Base-by-base conservation (phyloP, 2,797 vertebrate genomes). In the Pterois miles region DNA sequence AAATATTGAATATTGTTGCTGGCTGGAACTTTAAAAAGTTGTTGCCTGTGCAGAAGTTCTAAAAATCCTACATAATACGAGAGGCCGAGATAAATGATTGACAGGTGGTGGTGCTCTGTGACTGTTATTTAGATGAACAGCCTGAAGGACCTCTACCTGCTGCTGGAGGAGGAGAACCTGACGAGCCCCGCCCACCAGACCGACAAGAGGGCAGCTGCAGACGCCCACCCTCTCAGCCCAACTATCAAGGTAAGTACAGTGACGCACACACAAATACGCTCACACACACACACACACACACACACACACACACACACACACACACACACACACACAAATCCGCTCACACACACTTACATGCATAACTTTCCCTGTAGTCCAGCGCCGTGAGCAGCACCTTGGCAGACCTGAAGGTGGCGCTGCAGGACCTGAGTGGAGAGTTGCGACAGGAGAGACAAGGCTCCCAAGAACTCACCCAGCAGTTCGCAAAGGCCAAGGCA, bases 401-500 rank as follows among this genome's bases (percentile, higher is more conserved):
- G 90, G 96, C 97, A 0, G 98, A 99, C 92, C 96, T 98, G 91
- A 98, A 96, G 93, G 96, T 95, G 82, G 96, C 96, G 0, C 94
- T 99, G 87, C 97, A 97, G 87, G 98, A 99, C 73, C 95, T 99
- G 81, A 98, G 97, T 71, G 96, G 91, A 4, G 97, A 98, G 93
- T 90, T 99, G 81, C 95, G 94, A 11, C 97, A 99, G 80, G 98
- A 99, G 74, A 95, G 95, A 40, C 96, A 96, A 5, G 94, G 97
- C 27, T 97, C 97, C 50, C 95, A 97, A 1, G 98, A 99, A 83
- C 96, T 99, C 76, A 98, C 98, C 71, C 98, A 99, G 90, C 97
- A 99, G 90, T 99, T 99, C n/a, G 97, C 97, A 82, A 97, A 97
- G 79, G 98, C 98, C 91, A 99, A 99, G 88, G 97, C 98, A 65